These are phyloP conservation scores for Nephila pilipes DNA, from an alignment of 1,140 invertebrate species.

Conservation along the genomic window DNA sequence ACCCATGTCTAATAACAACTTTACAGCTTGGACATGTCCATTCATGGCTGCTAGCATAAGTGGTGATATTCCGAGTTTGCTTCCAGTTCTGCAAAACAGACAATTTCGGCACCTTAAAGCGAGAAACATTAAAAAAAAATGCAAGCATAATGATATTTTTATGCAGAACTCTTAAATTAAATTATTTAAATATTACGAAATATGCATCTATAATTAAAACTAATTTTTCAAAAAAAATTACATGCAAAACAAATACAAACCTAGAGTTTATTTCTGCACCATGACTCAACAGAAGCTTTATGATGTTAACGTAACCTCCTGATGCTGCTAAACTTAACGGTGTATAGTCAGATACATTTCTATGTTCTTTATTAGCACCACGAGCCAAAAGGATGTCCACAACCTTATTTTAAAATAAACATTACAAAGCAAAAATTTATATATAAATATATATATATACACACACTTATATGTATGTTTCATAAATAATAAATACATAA, in stretches of 20 bases:
- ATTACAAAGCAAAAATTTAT: not conserved
- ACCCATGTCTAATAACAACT: constrained; percentile 96
- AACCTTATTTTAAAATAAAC: constrained; percentile 83
- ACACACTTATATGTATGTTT: too few relatives aligned
- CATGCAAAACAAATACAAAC: constrained; percentile 54
- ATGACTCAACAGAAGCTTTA: constrained; percentile 92
- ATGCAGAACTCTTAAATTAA: too few relatives aligned
- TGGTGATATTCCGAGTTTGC: constrained; percentile 98
- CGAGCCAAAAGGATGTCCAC: constrained; percentile 94
- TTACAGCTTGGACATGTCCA: constrained; percentile 92
- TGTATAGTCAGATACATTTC: constrained; percentile 99
- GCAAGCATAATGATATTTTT: not conserved
- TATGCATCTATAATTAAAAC: too few relatives aligned
- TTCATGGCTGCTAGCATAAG: constrained; percentile 99
- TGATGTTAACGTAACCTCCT: constrained; percentile 99
- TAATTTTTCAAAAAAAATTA: not conserved
- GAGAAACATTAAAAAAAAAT: constrained; percentile 69
- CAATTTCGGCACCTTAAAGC: constrained; percentile 73
- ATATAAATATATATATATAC: too few relatives aligned
- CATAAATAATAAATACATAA: too few relatives aligned
- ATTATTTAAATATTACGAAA: too few relatives aligned
- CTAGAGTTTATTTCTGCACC: constrained; percentile 98
- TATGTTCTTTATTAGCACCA: constrained; percentile 98
- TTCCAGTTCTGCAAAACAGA: constrained; percentile 88
- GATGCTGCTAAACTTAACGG: constrained; percentile 98